Evolutionary conservation across 1,140 invertebrate genomes (phyloP).

Genomic region (Geopemphigus sp.): DNA sequence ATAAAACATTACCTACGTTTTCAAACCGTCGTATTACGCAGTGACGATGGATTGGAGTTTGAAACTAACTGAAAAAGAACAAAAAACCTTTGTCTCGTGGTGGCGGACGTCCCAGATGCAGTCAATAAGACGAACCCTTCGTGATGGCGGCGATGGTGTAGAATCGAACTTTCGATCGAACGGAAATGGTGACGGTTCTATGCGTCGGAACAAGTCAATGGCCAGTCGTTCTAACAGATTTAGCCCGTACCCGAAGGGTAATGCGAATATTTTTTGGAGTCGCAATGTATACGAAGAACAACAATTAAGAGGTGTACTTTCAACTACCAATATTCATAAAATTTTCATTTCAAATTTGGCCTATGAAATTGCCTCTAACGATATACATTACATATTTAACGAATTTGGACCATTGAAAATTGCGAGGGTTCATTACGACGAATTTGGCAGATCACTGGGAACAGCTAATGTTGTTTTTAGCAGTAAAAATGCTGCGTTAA

Average conservation of each 20-base stretch:
- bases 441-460: constrained; percentile 90
- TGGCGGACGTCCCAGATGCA: constrained; percentile 16
- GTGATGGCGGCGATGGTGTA: neutral
- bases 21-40: too few relatives aligned
- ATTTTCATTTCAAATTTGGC: constrained; percentile 93
- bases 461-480: constrained; percentile 97
- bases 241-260: constrained; percentile 61
- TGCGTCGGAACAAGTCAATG: constrained; percentile 57
- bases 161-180: constrained; percentile 42
- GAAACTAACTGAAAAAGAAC: constrained; percentile 20
- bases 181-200: constrained; percentile 57
- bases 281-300: constrained; percentile 87
- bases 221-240: constrained; percentile 51
- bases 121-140: constrained; percentile 6
- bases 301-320: constrained; percentile 57
- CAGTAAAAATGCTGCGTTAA: constrained; percentile 83
- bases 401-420: constrained; percentile 93
- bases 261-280: constrained; percentile 91
- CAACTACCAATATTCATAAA: constrained; percentile 68
- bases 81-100: constrained; percentile 26
- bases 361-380: constrained; percentile 92
- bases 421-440: constrained; percentile 94
- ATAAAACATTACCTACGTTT: too few relatives aligned
- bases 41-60: constrained; percentile 18
- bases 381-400: constrained; percentile 88